These are phyloP conservation scores for Drosophila virilis DNA, from an alignment of 1,140 invertebrate genomes.

Conservation along the genomic window DNA sequence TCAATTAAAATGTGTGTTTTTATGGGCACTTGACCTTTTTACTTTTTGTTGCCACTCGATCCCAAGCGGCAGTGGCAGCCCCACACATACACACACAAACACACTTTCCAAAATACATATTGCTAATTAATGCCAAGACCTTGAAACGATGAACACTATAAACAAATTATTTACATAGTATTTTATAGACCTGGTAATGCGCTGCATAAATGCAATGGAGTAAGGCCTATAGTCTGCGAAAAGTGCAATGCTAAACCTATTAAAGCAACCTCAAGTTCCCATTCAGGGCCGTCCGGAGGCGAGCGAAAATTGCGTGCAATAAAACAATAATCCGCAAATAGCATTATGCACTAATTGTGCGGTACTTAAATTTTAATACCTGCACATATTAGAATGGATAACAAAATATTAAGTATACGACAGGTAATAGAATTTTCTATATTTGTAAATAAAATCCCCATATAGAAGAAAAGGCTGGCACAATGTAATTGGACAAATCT, in stretches of 20 bases:
- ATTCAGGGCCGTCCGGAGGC: constrained; percentile 39
- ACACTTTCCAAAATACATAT: constrained; percentile 10
- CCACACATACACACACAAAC: neutral
- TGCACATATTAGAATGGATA: constrained; percentile 35
- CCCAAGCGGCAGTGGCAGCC: constrained; percentile 1
- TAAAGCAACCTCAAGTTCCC: constrained; percentile 52
- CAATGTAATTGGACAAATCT: no score
- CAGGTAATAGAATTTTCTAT: neutral
- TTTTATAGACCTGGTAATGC: constrained; percentile 27
- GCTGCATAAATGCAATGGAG: constrained; percentile 29
- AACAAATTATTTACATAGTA: constrained; percentile 26
- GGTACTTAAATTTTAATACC: constrained; percentile 23
- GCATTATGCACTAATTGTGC: constrained; percentile 61
- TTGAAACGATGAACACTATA: constrained; percentile 24
- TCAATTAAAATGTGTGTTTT: constrained; percentile 49
- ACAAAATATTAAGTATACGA: neutral
- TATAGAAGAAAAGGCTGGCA: no score
- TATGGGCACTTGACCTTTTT: constrained; percentile 54
- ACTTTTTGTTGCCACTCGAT: constrained; percentile 12
- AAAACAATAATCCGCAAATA: constrained; percentile 64
- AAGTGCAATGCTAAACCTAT: constrained; percentile 69
- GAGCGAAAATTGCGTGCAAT: constrained; percentile 63
- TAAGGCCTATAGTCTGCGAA: constrained; percentile 1
- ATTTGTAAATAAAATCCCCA: neutral
- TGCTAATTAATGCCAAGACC: constrained; percentile 47